Evolutionary conservation across 2,113 vertebrate species (phyloP).

Genomic region (Parus major): DNA sequence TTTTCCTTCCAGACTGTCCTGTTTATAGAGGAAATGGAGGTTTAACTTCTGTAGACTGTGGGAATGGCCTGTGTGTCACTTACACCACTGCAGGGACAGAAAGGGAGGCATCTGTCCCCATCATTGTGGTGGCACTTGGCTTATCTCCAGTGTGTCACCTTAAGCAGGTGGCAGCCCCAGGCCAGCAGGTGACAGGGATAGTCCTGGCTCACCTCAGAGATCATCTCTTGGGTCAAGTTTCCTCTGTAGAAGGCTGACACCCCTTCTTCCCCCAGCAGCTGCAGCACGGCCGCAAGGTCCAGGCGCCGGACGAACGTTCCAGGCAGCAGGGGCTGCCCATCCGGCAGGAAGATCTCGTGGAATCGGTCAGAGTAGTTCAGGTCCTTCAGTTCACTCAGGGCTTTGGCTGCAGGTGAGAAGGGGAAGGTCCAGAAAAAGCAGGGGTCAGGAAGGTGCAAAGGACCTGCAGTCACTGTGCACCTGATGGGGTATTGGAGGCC

Average conservation of each 20-base stretch:
- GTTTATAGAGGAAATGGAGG: neutral
- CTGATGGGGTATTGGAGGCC: neutral
- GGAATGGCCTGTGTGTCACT: neutral
- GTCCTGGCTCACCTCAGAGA: constrained; percentile 78
- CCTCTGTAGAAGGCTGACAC: constrained; percentile 86
- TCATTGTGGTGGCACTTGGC: neutral
- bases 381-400: constrained; percentile 80
- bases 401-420: constrained; percentile 77
- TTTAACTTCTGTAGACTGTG: neutral
- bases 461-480: neutral
- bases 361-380: constrained; percentile 83
- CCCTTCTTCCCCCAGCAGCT: constrained; percentile 81
- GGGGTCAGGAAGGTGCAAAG: fast-evolving
- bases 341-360: constrained; percentile 83
- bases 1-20: neutral
- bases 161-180: neutral
- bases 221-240: constrained; percentile 90
- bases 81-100: neutral
- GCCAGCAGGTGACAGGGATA: neutral
- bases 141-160: neutral
- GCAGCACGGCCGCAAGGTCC: constrained; percentile 86
- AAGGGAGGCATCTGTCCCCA: neutral
- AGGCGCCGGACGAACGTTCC: constrained; percentile 80
- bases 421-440: neutral
- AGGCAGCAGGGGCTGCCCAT: constrained; percentile 77